Evolutionary conservation across 1,140 invertebrate species (phyloP).

Genomic region (Oscheius sp.): DNA sequence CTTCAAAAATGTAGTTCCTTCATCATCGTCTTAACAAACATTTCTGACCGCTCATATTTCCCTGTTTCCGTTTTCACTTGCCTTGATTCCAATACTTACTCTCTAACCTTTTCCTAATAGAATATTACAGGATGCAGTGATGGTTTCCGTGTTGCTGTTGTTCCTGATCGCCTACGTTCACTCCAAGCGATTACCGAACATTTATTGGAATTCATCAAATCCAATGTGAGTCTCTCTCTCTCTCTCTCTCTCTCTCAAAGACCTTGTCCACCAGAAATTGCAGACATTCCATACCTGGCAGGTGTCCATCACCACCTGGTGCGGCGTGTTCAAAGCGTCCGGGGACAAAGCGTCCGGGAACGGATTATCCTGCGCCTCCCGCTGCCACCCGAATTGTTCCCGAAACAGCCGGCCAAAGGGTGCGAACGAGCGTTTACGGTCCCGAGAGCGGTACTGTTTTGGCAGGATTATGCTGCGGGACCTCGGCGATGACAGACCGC

Average conservation of each 20-base stretch:
- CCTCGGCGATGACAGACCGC: slow-evolving; percentile 4
- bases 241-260: too few species aligned
- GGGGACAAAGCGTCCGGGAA: too few species aligned
- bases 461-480: background rate
- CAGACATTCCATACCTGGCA: too few species aligned
- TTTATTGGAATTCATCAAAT: slow-evolving; percentile 6
- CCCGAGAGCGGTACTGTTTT: too few species aligned
- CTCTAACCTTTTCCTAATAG: background rate
- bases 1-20: background rate
- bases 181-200: slow-evolving; percentile 20
- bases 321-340: too few species aligned
- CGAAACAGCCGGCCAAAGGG: too few species aligned
- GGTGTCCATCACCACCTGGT: too few species aligned
- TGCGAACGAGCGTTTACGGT: too few species aligned
- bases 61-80: background rate
- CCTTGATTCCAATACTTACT: background rate
- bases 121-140: slow-evolving; percentile 21
- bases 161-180: slow-evolving; percentile 17
- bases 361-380: too few species aligned
- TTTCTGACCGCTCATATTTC: background rate
- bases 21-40: background rate
- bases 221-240: slow-evolving; percentile 29
- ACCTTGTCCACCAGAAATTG: too few species aligned
- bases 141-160: background rate
- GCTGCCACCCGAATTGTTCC: too few species aligned